Conservation (phyloP, 35 echinoderm and acorn worm genomes). For the Apostichopus japonicus region DNA sequence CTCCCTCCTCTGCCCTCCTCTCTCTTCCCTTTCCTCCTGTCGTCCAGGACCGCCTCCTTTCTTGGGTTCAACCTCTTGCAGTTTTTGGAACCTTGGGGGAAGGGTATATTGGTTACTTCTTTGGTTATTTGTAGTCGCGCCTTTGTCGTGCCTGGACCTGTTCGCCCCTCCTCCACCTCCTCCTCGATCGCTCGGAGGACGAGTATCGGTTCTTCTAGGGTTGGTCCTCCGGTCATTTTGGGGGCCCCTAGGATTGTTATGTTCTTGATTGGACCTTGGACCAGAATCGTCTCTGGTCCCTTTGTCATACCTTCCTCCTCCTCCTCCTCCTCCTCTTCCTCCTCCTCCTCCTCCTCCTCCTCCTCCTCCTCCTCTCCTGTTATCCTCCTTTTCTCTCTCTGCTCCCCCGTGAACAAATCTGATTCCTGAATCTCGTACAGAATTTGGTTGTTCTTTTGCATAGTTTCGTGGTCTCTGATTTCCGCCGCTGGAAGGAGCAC, state of each 20-base stretch:
- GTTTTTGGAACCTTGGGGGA: conserved; percentile 70
- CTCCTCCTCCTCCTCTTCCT: conserved; percentile 39
- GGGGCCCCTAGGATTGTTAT: background rate
- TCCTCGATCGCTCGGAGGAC: conserved; percentile 37
- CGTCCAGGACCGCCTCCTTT: background rate
- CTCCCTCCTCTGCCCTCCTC: background rate
- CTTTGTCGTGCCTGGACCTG: conserved; percentile 16
- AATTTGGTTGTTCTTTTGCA: conserved; percentile 81
- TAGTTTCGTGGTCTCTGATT: conserved; percentile 56
- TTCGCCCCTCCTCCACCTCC: background rate
- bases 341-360: conserved; percentile 29
- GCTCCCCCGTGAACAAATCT: conserved; percentile 68
- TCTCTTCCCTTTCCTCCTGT: conserved; percentile 11
- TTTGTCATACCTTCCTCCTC: conserved; percentile 47
- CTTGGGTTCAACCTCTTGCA: conserved; percentile 38
- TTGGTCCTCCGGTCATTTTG: conserved; percentile 29
- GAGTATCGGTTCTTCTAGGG: conserved; percentile 22
- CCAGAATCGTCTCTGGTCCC: conserved; percentile 23
- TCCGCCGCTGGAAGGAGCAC: background rate
- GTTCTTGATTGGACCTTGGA: background rate
- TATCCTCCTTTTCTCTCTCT: conserved; percentile 28
- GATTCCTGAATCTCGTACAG: conserved; percentile 85
- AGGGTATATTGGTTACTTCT: conserved; percentile 46
- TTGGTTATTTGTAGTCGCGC: background rate
- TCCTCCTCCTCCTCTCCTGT: conserved; percentile 41